Percentiles rank a stretch among this genome's conserved stretches.
phyloP scores from a whole-genome alignment of 2,113 vertebrate species.

The Micronisus gabar region DNA sequence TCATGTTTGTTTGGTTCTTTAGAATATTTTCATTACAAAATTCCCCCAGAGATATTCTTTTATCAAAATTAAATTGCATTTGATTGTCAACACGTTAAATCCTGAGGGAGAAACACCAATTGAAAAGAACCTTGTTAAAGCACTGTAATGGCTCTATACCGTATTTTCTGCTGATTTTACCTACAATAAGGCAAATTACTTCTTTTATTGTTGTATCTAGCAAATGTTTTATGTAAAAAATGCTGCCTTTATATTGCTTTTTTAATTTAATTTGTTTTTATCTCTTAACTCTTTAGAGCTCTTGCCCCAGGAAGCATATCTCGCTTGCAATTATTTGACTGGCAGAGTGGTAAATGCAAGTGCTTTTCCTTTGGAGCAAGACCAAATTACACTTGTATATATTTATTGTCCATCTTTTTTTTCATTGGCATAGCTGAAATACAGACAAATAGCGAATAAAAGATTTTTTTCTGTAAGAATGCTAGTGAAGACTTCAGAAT shows the following conservation, averaged over 20 bases:
- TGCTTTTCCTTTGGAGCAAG: neutral
- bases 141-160: neutral
- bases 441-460: constrained; percentile 10
- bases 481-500: constrained; percentile 32
- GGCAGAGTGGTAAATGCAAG: neutral
- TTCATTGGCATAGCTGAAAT: neutral
- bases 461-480: neutral
- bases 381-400: neutral
- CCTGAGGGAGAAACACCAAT: constrained; percentile 4
- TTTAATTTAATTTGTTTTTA: neutral
- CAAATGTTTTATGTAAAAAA: neutral
- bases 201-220: constrained; percentile 2
- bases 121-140: constrained; percentile 20
- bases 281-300: constrained; percentile 17
- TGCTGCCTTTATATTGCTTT: neutral
- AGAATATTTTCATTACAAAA: constrained; percentile 9
- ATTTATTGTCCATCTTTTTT: neutral
- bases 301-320: neutral
- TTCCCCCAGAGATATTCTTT: neutral
- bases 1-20: neutral
- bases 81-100: constrained; percentile 47
- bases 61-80: constrained; percentile 54
- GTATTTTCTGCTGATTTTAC: constrained; percentile 10
- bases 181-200: constrained; percentile 2
- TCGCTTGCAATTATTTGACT: neutral